phyloP scores from a whole-genome alignment of 2,888 invertebrate genomes.

The Anoncus sp. region DNA sequence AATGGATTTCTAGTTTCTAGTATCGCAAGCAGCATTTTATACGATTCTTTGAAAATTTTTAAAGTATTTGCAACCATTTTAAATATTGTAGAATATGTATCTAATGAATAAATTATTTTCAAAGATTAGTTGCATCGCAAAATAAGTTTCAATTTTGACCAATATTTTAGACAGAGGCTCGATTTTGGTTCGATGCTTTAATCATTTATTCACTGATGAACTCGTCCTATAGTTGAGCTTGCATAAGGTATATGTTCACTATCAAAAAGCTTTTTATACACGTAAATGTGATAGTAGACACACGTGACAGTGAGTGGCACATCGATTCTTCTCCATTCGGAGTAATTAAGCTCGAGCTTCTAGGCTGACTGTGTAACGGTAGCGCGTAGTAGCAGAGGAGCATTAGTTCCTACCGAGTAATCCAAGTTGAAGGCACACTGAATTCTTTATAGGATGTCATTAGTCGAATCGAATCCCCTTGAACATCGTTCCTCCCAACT shows the following conservation, averaged over 20 bases:
- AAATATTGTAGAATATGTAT: too few relatives aligned
- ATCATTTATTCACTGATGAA: too few relatives aligned
- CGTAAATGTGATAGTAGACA: background rate
- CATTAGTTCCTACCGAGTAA: slow-evolving; percentile 42
- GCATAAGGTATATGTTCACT: background rate
- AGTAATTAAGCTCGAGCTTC: slow-evolving; percentile 47
- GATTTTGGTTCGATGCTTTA: too few relatives aligned
- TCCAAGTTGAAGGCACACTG: slow-evolving; percentile 53
- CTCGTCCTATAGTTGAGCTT: background rate
- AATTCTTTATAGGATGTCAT: slow-evolving; percentile 73
- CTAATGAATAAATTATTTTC: too few relatives aligned
- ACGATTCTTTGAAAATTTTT: too few relatives aligned
- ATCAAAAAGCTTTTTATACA: background rate
- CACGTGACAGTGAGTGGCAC: slow-evolving; percentile 11
- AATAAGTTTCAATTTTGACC: too few relatives aligned
- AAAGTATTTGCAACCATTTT: too few relatives aligned
- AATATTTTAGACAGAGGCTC: too few relatives aligned
- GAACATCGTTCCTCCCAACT: slow-evolving; percentile 58
- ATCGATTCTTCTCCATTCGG: slow-evolving; percentile 41
- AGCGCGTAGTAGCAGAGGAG: slow-evolving; percentile 4
- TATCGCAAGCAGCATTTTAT: too few relatives aligned
- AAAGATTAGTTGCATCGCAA: too few relatives aligned
- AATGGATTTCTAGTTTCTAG: too few relatives aligned
- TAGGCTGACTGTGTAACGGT: background rate
- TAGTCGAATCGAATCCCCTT: slow-evolving; percentile 73